Conservation (phyloP, 2,113 vertebrate species). For the Hippolais icterina region DNA sequence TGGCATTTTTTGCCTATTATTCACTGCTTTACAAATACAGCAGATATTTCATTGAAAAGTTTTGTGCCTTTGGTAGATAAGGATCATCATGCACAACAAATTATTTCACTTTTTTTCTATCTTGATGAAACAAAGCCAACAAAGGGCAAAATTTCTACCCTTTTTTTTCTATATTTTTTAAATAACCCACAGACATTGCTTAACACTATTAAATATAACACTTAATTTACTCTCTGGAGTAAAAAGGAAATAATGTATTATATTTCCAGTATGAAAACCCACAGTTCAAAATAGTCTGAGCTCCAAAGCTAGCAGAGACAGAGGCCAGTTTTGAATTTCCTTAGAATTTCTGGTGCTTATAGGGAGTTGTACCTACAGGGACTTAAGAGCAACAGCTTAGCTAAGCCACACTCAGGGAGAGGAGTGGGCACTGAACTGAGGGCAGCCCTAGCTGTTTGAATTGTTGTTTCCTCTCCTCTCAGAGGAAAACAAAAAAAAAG, state of each 20-base stretch:
- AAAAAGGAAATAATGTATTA: neutral
- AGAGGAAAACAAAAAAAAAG: neutral
- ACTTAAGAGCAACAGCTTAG: neutral
- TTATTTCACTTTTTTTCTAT: neutral
- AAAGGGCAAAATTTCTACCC: neutral
- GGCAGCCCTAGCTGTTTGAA: neutral
- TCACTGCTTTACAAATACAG: neutral
- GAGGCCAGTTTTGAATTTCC: neutral
- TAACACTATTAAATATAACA: neutral
- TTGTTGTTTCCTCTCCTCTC: neutral
- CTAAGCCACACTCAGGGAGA: neutral
- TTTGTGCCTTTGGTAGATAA: neutral
- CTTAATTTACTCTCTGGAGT: neutral
- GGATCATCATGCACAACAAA: neutral
- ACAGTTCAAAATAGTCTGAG: neutral
- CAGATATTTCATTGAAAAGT: constrained; percentile 2
- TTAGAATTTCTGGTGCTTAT: neutral
- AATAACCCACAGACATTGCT: neutral
- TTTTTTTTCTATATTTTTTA: too few species aligned
- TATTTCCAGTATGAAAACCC: neutral
- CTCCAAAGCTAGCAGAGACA: neutral
- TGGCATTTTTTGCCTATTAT: neutral
- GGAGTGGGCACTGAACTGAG: neutral
- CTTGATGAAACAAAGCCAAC: neutral
- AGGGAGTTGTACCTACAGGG: neutral